These are phyloP conservation scores for Monochamus saltuarius DNA, from an alignment of 1,140 invertebrate species.

Conservation along the genomic window DNA sequence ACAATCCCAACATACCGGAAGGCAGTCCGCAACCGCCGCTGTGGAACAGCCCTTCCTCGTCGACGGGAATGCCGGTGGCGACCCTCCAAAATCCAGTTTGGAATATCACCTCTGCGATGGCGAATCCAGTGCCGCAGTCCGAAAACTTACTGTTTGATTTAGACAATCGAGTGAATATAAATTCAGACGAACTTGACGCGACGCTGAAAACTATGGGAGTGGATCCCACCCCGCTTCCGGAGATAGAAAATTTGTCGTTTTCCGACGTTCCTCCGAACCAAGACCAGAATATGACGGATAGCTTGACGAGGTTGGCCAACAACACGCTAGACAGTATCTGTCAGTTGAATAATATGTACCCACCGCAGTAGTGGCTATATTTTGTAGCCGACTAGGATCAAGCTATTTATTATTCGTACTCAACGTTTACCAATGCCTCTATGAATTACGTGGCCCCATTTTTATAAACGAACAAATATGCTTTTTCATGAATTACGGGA, in stretches of 20 bases:
- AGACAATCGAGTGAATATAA: slow-evolving; percentile 26
- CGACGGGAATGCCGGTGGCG: too few relatives aligned
- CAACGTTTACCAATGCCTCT: too few relatives aligned
- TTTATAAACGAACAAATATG: too few relatives aligned
- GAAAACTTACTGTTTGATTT: slow-evolving; percentile 22
- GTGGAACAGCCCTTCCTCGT: too few relatives aligned
- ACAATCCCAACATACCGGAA: slow-evolving; percentile 17
- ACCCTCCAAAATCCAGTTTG: too few relatives aligned
- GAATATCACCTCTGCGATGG: neutral
- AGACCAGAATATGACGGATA: slow-evolving; percentile 54
- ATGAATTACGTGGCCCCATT: too few relatives aligned
- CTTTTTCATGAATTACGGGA: too few relatives aligned
- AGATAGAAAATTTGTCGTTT: slow-evolving; percentile 22
- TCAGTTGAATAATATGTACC: slow-evolving; percentile 43
- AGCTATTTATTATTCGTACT: too few relatives aligned
- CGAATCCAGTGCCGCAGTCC: neutral
- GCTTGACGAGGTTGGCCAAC: slow-evolving; percentile 54
- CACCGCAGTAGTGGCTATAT: slow-evolving; percentile 37
- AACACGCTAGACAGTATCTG: slow-evolving; percentile 50
- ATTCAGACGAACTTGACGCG: slow-evolving; percentile 18
- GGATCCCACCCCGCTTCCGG: slow-evolving; percentile 10
- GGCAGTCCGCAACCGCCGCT: too few relatives aligned
- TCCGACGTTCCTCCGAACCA: slow-evolving; percentile 30
- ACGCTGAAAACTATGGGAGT: slow-evolving; percentile 26
- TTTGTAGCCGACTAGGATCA: too few relatives aligned